phyloP scores from a whole-genome alignment of 2,797 vertebrate species.

The Melanotaenia nigrans region DNA sequence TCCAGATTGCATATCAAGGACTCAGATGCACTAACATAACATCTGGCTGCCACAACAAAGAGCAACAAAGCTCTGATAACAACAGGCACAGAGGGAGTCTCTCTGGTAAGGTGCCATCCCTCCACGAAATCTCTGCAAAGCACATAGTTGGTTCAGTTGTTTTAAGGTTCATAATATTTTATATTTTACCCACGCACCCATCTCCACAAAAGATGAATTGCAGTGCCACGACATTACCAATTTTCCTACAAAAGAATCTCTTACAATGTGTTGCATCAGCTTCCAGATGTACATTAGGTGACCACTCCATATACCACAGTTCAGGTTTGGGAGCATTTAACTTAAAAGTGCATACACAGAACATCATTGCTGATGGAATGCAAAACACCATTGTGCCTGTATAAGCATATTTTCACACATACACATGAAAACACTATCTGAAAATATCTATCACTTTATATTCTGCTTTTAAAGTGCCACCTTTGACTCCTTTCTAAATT shows the following conservation, averaged over 20 bases:
- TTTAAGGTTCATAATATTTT: background rate
- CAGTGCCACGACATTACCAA: background rate
- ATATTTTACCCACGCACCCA: background rate
- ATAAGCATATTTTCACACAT: background rate
- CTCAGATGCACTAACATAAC: background rate
- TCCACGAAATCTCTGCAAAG: background rate
- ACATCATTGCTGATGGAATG: constrained; percentile 19
- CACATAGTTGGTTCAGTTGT: background rate
- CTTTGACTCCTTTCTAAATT: constrained; percentile 21
- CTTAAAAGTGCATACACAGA: constrained; percentile 26
- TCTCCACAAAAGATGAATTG: background rate
- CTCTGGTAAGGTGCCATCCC: background rate
- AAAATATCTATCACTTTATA: constrained; percentile 23
- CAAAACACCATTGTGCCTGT: constrained; percentile 1
- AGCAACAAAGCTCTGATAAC: background rate
- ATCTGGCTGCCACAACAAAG: background rate
- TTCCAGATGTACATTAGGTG: background rate
- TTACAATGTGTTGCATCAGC: no score
- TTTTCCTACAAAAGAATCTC: no score
- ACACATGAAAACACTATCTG: constrained; percentile 3
- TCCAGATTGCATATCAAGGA: no score
- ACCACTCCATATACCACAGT: background rate
- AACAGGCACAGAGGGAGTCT: background rate
- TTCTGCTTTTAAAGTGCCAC: constrained; percentile 17
- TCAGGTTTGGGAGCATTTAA: constrained; percentile 4